phyloP scores from a whole-genome alignment of 2,113 vertebrate species.

The Cyanistes caeruleus region DNA sequence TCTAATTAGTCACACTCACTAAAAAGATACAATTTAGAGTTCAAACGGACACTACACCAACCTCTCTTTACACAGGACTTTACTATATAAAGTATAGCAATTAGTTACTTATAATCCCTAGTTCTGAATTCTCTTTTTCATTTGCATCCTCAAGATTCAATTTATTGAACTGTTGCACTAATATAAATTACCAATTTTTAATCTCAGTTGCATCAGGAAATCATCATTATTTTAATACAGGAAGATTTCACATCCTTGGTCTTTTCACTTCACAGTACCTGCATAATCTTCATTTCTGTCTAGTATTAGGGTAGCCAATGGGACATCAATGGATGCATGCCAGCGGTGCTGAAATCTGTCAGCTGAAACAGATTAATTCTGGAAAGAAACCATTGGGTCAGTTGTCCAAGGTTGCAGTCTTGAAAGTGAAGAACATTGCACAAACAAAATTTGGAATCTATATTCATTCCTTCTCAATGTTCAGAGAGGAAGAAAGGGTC shows the following conservation, averaged over 20 bases:
- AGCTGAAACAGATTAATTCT: not conserved
- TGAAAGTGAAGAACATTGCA: not conserved
- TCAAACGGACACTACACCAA: not conserved
- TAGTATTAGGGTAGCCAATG: not conserved
- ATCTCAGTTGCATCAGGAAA: not conserved
- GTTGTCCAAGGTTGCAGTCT: not conserved
- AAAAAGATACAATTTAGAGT: not conserved
- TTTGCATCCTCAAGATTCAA: not conserved
- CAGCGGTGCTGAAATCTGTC: not conserved
- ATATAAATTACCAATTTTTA: not conserved
- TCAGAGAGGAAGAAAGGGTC: not conserved
- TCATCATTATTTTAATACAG: not conserved
- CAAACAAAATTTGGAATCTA: not conserved
- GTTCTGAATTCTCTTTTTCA: not conserved
- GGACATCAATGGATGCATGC: not conserved
- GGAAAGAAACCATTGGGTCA: not conserved
- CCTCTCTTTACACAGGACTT: not conserved
- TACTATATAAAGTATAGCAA: not conserved
- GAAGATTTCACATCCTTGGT: not conserved
- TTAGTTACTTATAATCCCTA: not conserved
- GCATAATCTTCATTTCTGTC: not conserved
- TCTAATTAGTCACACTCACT: not conserved
- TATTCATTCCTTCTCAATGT: not conserved
- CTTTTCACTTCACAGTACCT: not conserved
- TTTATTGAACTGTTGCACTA: not conserved